A percentile compares a stretch with the other conserved stretches of the same genome.
Conservation (phyloP, 2,888 invertebrate species). For the Hirtodrosophila duncani region DNA sequence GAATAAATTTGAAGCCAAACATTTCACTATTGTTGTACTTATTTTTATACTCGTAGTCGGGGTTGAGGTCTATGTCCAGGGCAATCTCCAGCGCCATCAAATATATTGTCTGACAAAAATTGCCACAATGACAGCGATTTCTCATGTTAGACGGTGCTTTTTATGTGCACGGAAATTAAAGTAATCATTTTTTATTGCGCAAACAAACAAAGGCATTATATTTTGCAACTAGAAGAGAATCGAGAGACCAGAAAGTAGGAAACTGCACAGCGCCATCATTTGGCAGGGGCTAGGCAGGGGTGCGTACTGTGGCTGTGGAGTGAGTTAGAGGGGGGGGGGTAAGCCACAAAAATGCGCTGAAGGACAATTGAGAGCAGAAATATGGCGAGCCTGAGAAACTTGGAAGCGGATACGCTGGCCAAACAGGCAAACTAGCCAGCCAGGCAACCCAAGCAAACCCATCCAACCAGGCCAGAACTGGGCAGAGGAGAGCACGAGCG, state of each 20-base stretch:
- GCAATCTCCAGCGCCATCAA: neutral
- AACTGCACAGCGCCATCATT: neutral
- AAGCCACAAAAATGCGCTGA: constrained; percentile 59
- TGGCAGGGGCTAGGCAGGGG: no score
- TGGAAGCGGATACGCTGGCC: constrained; percentile 52
- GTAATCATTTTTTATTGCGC: constrained; percentile 72
- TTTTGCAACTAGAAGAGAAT: constrained; percentile 41
- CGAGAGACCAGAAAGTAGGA: neutral
- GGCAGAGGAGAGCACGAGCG: neutral
- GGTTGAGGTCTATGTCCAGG: constrained; percentile 13
- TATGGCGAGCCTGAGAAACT: constrained; percentile 57
- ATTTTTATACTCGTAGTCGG: no score
- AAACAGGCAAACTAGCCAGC: constrained; percentile 27
- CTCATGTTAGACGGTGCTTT: constrained; percentile 64
- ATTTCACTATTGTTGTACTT: no score
- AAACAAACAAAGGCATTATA: constrained; percentile 71
- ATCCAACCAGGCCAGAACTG: neutral
- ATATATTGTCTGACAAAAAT: constrained; percentile 31
- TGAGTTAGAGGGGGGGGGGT: constrained; percentile 1
- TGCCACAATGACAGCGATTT: constrained; percentile 62
- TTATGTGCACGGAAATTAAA: constrained; percentile 69
- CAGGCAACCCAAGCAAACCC: constrained; percentile 15
- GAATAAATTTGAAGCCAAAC: no score
- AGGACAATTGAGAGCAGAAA: constrained; percentile 70
- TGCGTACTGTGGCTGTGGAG: no score